phyloP scores from a whole-genome alignment of 2,113 vertebrate species.

The Alligator mississippiensis region DNA sequence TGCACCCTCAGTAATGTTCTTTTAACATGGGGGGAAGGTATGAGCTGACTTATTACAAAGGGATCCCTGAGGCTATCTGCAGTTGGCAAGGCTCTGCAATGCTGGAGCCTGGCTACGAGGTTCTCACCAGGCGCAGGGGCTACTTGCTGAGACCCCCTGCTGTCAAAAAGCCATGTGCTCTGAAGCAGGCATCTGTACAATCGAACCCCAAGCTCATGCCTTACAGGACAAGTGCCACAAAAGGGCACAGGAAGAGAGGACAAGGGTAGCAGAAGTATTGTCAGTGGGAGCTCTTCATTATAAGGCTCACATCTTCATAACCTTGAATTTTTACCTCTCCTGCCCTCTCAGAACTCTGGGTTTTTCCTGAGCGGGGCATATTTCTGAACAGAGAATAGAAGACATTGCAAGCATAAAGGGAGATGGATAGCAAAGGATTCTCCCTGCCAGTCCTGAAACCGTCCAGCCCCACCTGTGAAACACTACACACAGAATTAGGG shows the following conservation, averaged over 20 bases:
- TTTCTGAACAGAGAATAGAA: background rate
- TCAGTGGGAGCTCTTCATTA: background rate
- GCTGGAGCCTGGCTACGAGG: too few species aligned
- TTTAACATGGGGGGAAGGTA: background rate
- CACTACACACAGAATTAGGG: background rate
- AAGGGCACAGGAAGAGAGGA: rapidly evolving
- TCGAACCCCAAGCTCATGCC: background rate
- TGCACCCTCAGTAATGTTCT: too few species aligned
- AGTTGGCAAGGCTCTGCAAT: background rate
- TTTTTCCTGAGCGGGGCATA: background rate
- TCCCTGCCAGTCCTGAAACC: background rate
- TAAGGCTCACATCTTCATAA: background rate
- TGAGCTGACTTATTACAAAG: too few species aligned
- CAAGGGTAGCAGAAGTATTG: background rate
- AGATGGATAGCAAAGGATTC: background rate
- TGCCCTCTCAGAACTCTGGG: background rate
- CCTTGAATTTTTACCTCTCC: background rate
- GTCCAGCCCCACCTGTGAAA: background rate
- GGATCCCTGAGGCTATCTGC: background rate
- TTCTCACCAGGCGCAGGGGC: background rate
- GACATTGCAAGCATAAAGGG: background rate
- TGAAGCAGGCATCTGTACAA: background rate
- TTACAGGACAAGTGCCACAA: background rate
- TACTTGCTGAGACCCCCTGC: background rate
- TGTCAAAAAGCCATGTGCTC: background rate